Evolutionary conservation across 2,888 invertebrate species (phyloP).

Genomic region (Balanococcus diminutus): DNA sequence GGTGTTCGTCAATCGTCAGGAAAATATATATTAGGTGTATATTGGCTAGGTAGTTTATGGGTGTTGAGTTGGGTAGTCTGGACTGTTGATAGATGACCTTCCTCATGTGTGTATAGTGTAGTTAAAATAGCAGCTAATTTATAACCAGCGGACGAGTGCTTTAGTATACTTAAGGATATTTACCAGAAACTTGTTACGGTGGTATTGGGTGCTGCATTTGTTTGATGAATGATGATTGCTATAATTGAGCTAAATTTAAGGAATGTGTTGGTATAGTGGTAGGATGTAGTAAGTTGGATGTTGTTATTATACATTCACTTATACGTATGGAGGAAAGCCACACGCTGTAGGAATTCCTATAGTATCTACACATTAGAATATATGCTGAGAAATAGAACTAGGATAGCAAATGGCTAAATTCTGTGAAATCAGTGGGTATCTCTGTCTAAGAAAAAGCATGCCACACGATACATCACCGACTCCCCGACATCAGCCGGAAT

Average conservation of each 20-base stretch:
- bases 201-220: slow-evolving; percentile 3
- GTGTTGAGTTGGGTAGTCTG: background rate
- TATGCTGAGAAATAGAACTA: background rate
- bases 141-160: background rate
- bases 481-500: background rate
- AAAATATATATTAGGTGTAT: background rate
- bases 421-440: background rate
- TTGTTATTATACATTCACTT: too few species aligned
- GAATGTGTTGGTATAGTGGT: background rate
- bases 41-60: background rate
- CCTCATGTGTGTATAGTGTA: background rate
- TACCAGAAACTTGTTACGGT: slow-evolving; percentile 13
- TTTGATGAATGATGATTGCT: slow-evolving; percentile 23
- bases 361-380: too few species aligned
- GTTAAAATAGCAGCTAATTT: background rate
- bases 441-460: background rate
- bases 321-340: background rate
- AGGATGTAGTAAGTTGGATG: background rate
- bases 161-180: background rate
- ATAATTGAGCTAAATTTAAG: slow-evolving; percentile 3
- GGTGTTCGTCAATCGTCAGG: background rate
- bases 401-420: background rate
- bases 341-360: background rate
- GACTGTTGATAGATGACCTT: background rate
- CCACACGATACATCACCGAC: background rate